Percentiles rank a stretch among this genome's conserved stretches.
phyloP scores from a whole-genome alignment of 1,140 invertebrate genomes.

The Sycophaga agraensis region DNA sequence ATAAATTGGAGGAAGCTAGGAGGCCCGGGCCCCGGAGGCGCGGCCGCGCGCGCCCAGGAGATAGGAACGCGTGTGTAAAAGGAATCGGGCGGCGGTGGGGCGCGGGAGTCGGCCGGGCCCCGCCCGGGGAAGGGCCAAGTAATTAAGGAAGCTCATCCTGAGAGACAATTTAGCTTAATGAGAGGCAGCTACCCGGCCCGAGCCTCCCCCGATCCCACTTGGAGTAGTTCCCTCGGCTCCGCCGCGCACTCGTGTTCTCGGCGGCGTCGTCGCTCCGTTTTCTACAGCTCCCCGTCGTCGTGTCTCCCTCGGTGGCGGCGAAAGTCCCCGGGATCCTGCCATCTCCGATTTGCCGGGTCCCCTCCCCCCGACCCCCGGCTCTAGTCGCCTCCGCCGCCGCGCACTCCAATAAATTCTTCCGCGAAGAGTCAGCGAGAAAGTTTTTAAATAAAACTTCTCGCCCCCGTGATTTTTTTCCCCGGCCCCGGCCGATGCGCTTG shows the following conservation, averaged over 20 bases:
- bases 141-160: constrained; percentile 53
- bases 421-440: constrained; percentile 8
- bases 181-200: constrained; percentile 41
- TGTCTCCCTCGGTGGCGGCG: neutral
- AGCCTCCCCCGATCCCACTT: too few relatives aligned
- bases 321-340: constrained; percentile 1
- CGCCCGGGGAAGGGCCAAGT: constrained; percentile 35
- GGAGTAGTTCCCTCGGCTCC: too few relatives aligned
- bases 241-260: too few relatives aligned
- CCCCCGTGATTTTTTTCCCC: too few relatives aligned
- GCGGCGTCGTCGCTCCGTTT: too few relatives aligned
- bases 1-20: constrained; percentile 21
- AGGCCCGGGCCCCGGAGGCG: neutral
- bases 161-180: constrained; percentile 54
- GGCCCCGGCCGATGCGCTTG: too few relatives aligned
- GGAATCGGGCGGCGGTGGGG: neutral
- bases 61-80: constrained; percentile 25
- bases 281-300: neutral
- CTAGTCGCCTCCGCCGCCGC: neutral
- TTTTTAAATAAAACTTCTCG: constrained; percentile 27
- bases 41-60: neutral
- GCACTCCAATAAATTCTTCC: constrained; percentile 14
- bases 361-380: neutral
- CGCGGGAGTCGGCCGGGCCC: neutral
- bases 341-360: constrained; percentile 8